Base-by-base conservation (phyloP, 2,113 vertebrate genomes). In the Melanocharis versteri region DNA sequence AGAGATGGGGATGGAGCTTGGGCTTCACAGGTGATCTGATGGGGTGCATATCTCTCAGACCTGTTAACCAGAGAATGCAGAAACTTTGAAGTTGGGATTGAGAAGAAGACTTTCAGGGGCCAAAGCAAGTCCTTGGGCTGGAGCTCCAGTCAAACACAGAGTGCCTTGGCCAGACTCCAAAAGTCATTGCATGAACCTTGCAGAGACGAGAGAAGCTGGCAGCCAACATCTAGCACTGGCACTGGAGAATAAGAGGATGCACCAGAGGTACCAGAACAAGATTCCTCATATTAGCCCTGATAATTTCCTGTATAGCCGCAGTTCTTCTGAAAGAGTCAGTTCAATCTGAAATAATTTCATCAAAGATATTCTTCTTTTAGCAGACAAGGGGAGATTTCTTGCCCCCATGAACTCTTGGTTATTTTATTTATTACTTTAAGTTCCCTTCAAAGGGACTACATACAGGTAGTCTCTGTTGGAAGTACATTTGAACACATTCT, bases 401-500 rank as follows among this genome's bases (percentile, higher is more conserved):
- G 28, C 17, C 54, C 21, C 13, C 15, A 54, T 68, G 42, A 73
- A 16, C 18, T 62, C 45, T 45, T 3, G 2, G 6, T 53, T 61
- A 47, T 75, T 94, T 92, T 53, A 37, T 65, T 85, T 35, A 35
- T 39, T 73, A 48, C 50, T 68, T 94, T 65, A 89, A 93, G 76
- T 75, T 53, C 28, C 44, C 64, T 90, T 39, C 31, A 73, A 83
- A 94, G 40, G 66, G 45, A 51, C 35, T 93, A 45, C 56, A 64
- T 62, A 47, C 10, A 85, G 89, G 57, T 39, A 50, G n/a, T 45
- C 48, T 91, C 73, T 72, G 37, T 19, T 88, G 78, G 54, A 85
- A 80, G 33, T 24, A 26, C 15, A 14, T 44, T 78, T 87, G 51
- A 72, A 57, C 0, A 2, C 1, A 0, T 31, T 21, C 42, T 39